Conservation (phyloP, 2,113 vertebrate genomes). For the Gracilinanus agilis region DNA sequence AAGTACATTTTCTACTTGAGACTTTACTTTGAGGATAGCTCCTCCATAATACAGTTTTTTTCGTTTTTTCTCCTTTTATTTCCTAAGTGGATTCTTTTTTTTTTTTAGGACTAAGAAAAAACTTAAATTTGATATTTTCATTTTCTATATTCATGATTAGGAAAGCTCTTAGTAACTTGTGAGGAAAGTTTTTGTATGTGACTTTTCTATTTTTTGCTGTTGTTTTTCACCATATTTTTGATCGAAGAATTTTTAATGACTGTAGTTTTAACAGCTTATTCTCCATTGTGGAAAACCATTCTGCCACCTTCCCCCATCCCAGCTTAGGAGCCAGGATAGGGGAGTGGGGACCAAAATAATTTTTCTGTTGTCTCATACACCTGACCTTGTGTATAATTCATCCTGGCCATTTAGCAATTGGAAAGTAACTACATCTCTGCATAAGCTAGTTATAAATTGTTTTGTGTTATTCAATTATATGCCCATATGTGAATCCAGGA, state of each 20-base stretch:
- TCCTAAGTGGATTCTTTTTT: conserved; percentile 49
- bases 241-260: background rate
- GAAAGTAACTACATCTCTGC: conserved; percentile 21
- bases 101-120: too few relatives aligned
- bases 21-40: conserved; percentile 35
- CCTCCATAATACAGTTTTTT: background rate
- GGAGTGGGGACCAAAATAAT: conserved; percentile 11
- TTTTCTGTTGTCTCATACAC: conserved; percentile 56
- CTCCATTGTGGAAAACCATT: conserved; percentile 34
- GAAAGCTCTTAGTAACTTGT: conserved; percentile 2
- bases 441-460: conserved; percentile 28
- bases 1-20: conserved; percentile 25
- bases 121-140: conserved; percentile 17
- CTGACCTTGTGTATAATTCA: background rate
- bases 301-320: background rate
- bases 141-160: conserved; percentile 46
- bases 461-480: conserved; percentile 8
- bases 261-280: conserved; percentile 8
- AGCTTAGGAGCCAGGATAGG: conserved; percentile 1
- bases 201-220: background rate
- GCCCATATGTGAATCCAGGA: background rate
- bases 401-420: conserved; percentile 55
- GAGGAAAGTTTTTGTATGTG: too few relatives aligned
- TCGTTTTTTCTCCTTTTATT: conserved; percentile 31
- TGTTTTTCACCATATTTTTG: conserved; percentile 30